Conservation (phyloP, 2,113 vertebrate species). For the Haemorhous mexicanus region DNA sequence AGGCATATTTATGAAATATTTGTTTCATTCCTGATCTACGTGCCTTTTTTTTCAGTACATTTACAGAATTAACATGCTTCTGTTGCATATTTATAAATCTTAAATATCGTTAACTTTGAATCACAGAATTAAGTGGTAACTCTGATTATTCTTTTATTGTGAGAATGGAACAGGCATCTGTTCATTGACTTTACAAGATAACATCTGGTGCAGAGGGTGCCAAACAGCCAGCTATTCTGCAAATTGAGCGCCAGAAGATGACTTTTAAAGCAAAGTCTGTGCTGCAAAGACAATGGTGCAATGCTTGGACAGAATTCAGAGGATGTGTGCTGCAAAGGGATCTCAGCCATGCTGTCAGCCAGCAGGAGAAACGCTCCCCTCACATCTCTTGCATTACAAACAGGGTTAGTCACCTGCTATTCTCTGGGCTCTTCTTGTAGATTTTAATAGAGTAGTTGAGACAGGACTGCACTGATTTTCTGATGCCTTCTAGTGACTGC, state of each 20-base stretch:
- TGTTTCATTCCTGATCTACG: neutral
- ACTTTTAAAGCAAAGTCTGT: conserved; percentile 8
- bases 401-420: neutral
- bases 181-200: conserved; percentile 28
- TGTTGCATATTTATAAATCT: conserved; percentile 32
- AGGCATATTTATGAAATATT: conserved; percentile 7
- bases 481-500: neutral
- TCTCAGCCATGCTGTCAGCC: fast-evolving
- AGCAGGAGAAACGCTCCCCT: neutral
- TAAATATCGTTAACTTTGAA: neutral
- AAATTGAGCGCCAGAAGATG: neutral
- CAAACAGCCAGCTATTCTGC: conserved; percentile 9
- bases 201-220: conserved; percentile 14
- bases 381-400: neutral
- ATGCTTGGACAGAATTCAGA: conserved; percentile 17
- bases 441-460: neutral
- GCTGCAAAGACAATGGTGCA: conserved; percentile 5
- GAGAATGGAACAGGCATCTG: neutral
- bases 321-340: neutral
- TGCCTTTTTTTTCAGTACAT: neutral
- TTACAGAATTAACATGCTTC: neutral
- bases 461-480: neutral
- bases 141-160: conserved; percentile 5
- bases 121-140: conserved; percentile 25
- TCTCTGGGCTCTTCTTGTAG: neutral